Percentiles rank a stretch among this genome's conserved stretches.
Conservation (phyloP, 2,113 vertebrate species). For the Cranoglanis bouderius region DNA sequence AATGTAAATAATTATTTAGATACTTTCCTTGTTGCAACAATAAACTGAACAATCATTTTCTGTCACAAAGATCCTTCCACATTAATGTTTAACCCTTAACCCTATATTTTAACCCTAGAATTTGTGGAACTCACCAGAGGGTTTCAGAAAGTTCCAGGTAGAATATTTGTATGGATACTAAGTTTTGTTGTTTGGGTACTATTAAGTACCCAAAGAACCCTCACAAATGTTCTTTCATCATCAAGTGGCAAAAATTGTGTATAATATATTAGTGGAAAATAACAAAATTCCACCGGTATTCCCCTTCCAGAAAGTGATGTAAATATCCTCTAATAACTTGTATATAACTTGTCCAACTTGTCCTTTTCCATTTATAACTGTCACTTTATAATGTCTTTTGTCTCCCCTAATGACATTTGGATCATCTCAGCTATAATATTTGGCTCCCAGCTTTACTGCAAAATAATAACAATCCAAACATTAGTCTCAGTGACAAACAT, state of each 20-base stretch:
- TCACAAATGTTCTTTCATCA: neutral
- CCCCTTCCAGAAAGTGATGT: neutral
- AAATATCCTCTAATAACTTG: neutral
- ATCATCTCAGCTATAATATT: slow-evolving; percentile 6
- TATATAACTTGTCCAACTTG: neutral
- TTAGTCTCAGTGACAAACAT: slow-evolving; percentile 10
- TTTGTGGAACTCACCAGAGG: neutral
- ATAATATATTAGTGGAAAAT: neutral
- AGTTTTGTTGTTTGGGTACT: neutral
- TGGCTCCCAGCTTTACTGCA: neutral
- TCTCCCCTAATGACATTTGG: slow-evolving; percentile 7
- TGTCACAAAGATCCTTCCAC: neutral
- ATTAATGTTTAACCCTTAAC: neutral
- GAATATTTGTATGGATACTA: neutral
- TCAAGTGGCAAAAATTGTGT: neutral
- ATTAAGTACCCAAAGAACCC: neutral
- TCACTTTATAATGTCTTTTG: slow-evolving; percentile 1
- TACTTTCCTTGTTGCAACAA: neutral
- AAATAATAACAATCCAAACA: slow-evolving; percentile 1
- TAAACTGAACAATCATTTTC: neutral
- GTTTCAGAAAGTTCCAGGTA: neutral
- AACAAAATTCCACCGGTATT: neutral
- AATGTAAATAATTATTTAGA: neutral
- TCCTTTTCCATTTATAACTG: neutral
- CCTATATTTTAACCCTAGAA: neutral